A percentile compares a stretch with the other conserved stretches of the same genome.
Conservation (phyloP, 1,140 invertebrate genomes). For the Ericerus pela region DNA sequence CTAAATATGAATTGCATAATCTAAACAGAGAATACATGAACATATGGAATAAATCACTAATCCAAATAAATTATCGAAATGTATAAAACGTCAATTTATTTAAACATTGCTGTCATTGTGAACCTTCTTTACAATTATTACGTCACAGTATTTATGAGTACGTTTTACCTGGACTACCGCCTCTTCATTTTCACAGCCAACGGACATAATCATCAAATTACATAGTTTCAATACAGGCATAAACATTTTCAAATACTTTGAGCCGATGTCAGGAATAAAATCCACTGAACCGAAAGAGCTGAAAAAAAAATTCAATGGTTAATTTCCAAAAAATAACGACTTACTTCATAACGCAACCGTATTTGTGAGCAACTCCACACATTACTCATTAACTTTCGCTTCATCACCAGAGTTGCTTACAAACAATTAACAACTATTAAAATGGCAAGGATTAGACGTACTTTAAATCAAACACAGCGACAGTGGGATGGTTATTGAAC, state of each 20-base stretch:
- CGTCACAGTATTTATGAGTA: too few relatives aligned
- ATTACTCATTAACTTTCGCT: too few relatives aligned
- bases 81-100: too few relatives aligned
- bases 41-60: neutral
- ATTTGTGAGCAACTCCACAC: too few relatives aligned
- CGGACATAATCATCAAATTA: conserved; percentile 60
- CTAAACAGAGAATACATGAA: conserved; percentile 38
- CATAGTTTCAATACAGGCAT: conserved; percentile 63
- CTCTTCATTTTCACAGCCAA: conserved; percentile 64
- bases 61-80: conserved; percentile 2
- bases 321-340: neutral
- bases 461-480: conserved; percentile 28
- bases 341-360: too few relatives aligned
- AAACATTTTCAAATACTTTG: conserved; percentile 66
- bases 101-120: too few relatives aligned
- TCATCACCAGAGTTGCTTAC: too few relatives aligned
- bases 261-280: conserved; percentile 43
- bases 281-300: conserved; percentile 15
- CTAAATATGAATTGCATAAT: conserved; percentile 57
- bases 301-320: conserved; percentile 5
- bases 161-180: conserved; percentile 47
- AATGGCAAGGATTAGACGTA: too few relatives aligned
- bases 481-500: conserved; percentile 59
- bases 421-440: too few relatives aligned
- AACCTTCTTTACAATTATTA: too few relatives aligned